Evolutionary conservation across 2,113 vertebrate genomes (phyloP).

Genomic region (Ptilonorhynchus violaceus): DNA sequence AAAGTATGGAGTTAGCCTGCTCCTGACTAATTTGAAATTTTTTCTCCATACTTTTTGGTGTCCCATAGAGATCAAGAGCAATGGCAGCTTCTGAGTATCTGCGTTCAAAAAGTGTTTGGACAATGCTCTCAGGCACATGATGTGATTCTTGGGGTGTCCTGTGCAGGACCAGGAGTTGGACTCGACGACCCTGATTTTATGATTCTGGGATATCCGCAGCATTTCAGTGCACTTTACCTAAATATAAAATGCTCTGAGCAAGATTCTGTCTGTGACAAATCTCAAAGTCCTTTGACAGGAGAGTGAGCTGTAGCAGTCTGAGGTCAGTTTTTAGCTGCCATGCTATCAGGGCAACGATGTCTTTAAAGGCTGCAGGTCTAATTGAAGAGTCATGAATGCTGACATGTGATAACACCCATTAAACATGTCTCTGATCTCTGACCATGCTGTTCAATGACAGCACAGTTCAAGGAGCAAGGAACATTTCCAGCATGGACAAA

Average conservation of each 20-base stretch:
- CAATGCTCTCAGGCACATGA: neutral
- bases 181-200: neutral
- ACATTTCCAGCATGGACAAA: neutral
- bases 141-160: neutral
- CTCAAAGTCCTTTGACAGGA: neutral
- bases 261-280: neutral
- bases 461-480: neutral
- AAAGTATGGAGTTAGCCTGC: neutral
- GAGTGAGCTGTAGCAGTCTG: neutral
- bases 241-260: neutral
- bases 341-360: neutral
- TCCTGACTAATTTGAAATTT: neutral
- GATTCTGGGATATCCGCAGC: neutral
- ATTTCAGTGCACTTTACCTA: neutral
- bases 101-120: neutral
- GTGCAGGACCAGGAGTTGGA: neutral
- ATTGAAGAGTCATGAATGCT: neutral
- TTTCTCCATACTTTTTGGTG: neutral
- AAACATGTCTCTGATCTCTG: neutral
- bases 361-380: neutral
- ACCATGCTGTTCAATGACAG: neutral
- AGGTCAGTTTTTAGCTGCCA: neutral
- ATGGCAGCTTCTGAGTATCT: neutral
- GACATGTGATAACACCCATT: accelerated
- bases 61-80: neutral